phyloP scores from a whole-genome alignment of 30 jellyfish, hydroid and myxozoan species.

The Hydractinia echinata region DNA sequence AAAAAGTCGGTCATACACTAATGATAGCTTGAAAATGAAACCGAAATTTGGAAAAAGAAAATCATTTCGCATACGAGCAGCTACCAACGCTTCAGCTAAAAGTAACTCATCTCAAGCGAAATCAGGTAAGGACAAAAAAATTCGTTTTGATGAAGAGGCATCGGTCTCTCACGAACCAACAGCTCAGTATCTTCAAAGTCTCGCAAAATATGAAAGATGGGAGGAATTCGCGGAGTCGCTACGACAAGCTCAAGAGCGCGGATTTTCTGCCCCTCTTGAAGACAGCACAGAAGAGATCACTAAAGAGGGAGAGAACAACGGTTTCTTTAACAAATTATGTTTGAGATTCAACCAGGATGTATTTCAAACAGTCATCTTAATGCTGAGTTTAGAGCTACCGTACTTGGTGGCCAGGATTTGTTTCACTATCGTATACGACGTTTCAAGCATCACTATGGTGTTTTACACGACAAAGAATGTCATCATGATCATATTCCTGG shows the following conservation, averaged over 20 bases:
- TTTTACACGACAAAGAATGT: constrained; percentile 23
- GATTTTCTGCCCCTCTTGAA: constrained; percentile 1
- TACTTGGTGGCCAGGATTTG: not conserved
- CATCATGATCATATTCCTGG: constrained; percentile 7
- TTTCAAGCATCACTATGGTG: constrained; percentile 30
- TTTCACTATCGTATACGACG: constrained; percentile 13
- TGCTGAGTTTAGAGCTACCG: constrained; percentile 21
- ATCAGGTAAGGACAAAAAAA: not conserved
- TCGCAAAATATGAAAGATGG: constrained; percentile 10
- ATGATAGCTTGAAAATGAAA: not conserved
- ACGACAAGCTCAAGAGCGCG: not conserved
- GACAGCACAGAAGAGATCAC: not conserved
- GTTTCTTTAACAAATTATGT: not conserved
- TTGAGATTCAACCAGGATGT: constrained; percentile 12
- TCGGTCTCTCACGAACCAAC: not conserved
- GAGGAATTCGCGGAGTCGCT: constrained; percentile 21
- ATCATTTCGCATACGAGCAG: not conserved
- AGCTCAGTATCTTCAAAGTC: constrained; percentile 1
- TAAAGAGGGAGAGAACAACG: not conserved
- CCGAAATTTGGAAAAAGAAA: not conserved
- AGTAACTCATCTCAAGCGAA: not conserved
- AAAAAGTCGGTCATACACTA: not conserved
- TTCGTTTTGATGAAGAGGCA: not conserved
- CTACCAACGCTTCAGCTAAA: not conserved
- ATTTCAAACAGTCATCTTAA: constrained; percentile 9